Evolutionary conservation across 2,888 invertebrate species (phyloP), one percentile per base, ranked within the genome.

Genomic region (Aphodius sticticus): DNA sequence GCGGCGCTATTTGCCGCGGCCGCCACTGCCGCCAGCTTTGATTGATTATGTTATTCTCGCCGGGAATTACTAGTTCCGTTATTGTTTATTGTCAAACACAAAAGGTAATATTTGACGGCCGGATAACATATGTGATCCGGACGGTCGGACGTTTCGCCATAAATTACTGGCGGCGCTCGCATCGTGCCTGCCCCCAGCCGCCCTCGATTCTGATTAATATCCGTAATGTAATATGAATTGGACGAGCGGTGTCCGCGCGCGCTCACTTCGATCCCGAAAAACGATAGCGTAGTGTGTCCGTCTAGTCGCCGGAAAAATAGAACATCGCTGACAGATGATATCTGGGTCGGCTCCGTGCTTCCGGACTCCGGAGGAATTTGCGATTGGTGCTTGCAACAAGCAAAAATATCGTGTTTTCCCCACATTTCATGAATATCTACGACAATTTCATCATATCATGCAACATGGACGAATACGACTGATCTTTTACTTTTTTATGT

Each of bases 51-150:
- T 83, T 82, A 83, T 81, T 76, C 80, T 79, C 81, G 82, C 81
- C 81, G 76, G 82, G 82, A 82, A 83, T 84, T 84, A 82, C 83
- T 83, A 83, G 84, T 85, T 84, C 79, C 78, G 82, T 81, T 84
- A 85, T 85, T 85, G 86, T 86, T 85, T 85, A 85, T 85, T 85
- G 85, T 85, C 86, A 85, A 84, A 86, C 80, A 83, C 85, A 85
- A 85, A 84, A 85, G 85, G 85, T 83, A 84, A 83, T 84, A 84
- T 86, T 85, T 85, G 85, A 86, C 84, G 80, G 82, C 80, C 77
- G 83, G 84, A 84, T 84, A 85, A 85, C 84, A 82, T 85, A 84
- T 84, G 84, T 76, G 83, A 81, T 83, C 82, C 79, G 81, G 85
- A 82, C 83, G 82, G 35, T 35, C n/a, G 53, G 84, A 84, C 84